phyloP scores from a whole-genome alignment of 1,140 invertebrate species.

The Tribolium madens region DNA sequence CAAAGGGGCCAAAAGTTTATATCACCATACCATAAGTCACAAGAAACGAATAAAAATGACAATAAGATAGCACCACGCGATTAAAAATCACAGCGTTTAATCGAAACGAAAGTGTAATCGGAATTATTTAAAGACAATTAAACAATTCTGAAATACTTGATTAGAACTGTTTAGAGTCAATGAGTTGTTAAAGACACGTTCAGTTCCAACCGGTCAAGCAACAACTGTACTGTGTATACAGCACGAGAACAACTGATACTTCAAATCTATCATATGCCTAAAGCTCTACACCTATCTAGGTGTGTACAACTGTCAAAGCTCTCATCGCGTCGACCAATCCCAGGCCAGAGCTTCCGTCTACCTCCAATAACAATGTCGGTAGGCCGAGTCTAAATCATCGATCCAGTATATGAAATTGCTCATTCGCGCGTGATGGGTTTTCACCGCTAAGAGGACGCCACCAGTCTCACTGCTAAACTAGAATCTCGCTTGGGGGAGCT shows the following conservation, averaged over 20 bases:
- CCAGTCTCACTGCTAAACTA: constrained; percentile 44
- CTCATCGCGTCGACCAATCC: constrained; percentile 51
- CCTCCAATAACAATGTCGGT: constrained; percentile 50
- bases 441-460: constrained; percentile 63
- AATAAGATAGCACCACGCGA: constrained; percentile 29
- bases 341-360: constrained; percentile 14
- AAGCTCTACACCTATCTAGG: constrained; percentile 60
- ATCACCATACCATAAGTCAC: constrained; percentile 20
- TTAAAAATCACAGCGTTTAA: constrained; percentile 41
- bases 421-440: constrained; percentile 62
- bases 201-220: constrained; percentile 36
- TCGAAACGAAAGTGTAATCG: constrained; percentile 39
- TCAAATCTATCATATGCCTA: constrained; percentile 53
- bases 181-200: constrained; percentile 45
- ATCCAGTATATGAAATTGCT: constrained; percentile 58
- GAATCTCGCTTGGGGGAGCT: constrained; percentile 59
- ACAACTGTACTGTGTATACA: constrained; percentile 43
- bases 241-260: constrained; percentile 53
- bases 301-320: constrained; percentile 59
- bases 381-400: constrained; percentile 58
- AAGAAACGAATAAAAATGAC: neutral
- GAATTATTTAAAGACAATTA: constrained; percentile 61
- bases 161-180: constrained; percentile 57
- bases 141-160: constrained; percentile 58
- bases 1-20: neutral